Evolutionary conservation across 2,888 invertebrate species (phyloP), one percentile per base, ranked within the genome.

Genomic region (Callosobruchus maculatus): DNA sequence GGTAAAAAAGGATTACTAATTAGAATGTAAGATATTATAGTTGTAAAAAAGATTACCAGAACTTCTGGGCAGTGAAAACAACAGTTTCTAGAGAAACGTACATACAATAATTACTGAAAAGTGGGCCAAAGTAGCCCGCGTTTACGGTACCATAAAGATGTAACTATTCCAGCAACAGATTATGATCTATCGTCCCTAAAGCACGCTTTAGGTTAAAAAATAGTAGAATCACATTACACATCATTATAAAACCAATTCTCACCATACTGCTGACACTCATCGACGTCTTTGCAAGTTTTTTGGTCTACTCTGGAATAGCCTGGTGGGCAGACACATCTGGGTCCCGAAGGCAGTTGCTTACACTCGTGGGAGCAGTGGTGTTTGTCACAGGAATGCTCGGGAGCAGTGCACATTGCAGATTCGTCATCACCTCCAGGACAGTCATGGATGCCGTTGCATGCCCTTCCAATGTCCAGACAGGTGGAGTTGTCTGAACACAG

Each of bases 341-440:
- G 86, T 13, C 90, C 91, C 0, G 82, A 83, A 0, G 91, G 90
- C 67, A 89, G 83, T 83, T 87, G 78, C 68, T 87, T 79, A 84
- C 90, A 84, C 73, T 85, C 66, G 75, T 88, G 82, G 76, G 85
- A 83, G 80, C 90, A 90, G 20, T 80, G 85, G 83, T 87, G 77
- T 85, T 86, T 84, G 0, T 77, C 74, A 76, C 86, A 86, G 5
- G 78, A 78, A 7, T 77, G 73, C 4, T 70, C 71, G 21, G 75
- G 73, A 4, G 78, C 74, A 0, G 82, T 79, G 73, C 90, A 89
- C 0, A 79, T 79, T 0, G 81, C 79, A 69, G 89, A 88, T 85
- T 93, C 93, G 84, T 93, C 93, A 13, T 91, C 91, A 49, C 86
- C 86, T 85, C 93, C 93, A 0, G 88, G 86, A 80, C 93, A 93